Evolutionary conservation across 2,888 invertebrate species (phyloP).

Genomic region (Polyploca ridens): DNA sequence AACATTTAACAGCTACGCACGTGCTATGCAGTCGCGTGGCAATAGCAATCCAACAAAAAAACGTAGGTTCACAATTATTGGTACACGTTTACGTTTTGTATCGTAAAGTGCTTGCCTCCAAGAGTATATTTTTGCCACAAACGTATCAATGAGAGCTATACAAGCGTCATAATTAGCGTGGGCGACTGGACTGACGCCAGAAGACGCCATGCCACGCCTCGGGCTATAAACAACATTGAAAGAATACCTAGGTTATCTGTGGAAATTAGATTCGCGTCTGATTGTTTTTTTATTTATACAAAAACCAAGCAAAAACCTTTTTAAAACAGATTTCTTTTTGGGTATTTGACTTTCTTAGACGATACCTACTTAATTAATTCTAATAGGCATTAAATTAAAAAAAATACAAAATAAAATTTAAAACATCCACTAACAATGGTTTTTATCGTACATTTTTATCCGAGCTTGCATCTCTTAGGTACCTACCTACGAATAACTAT

Average conservation of each 20-base stretch:
- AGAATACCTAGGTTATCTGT: slow-evolving; percentile 29
- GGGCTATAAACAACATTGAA: slow-evolving; percentile 48
- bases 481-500: too few relatives aligned
- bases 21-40: neutral
- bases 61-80: neutral
- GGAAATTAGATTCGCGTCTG: neutral
- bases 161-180: slow-evolving; percentile 32
- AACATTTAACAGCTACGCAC: too few relatives aligned
- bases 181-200: slow-evolving; percentile 64
- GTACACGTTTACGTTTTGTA: neutral
- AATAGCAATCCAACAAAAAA: neutral
- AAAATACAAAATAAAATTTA: too few relatives aligned
- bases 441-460: too few relatives aligned
- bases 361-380: too few relatives aligned
- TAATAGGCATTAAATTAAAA: too few relatives aligned
- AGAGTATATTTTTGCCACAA: slow-evolving; percentile 13
- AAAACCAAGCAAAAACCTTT: too few relatives aligned
- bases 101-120: slow-evolving; percentile 7
- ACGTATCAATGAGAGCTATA: slow-evolving; percentile 36
- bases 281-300: too few relatives aligned
- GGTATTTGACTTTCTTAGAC: too few relatives aligned
- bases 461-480: too few relatives aligned
- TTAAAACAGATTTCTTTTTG: too few relatives aligned
- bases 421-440: too few relatives aligned
- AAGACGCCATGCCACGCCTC: slow-evolving; percentile 49